Conservation (phyloP, 2,113 vertebrate species). For the Hemichromis elongatus region DNA sequence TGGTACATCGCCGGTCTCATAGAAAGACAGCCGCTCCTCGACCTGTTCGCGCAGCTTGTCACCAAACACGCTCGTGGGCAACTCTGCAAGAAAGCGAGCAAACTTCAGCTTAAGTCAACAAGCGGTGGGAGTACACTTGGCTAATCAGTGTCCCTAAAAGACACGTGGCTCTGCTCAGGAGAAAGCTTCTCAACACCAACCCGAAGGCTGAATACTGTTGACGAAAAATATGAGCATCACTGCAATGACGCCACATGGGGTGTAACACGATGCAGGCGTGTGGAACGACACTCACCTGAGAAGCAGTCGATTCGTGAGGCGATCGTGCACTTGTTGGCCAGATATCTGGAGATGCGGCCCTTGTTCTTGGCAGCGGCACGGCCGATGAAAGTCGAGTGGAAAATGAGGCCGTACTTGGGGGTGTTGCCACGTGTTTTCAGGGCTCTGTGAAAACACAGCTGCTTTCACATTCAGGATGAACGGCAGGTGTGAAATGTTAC, state of each 20-base stretch:
- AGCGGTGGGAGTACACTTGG: fast-evolving
- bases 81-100: constrained; percentile 64
- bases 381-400: constrained; percentile 97
- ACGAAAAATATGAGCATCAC: constrained; percentile 97
- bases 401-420: constrained; percentile 95
- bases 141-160: not conserved
- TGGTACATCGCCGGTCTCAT: constrained; percentile 86
- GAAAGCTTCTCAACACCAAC: constrained; percentile 83
- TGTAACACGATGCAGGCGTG: not conserved
- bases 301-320: constrained; percentile 96
- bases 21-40: constrained; percentile 90
- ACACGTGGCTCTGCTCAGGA: constrained; percentile 80
- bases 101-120: not conserved
- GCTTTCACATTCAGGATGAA: not conserved
- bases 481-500: not conserved
- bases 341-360: constrained; percentile 94
- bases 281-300: constrained; percentile 75
- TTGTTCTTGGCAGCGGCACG: constrained; percentile 95
- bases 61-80: constrained; percentile 88
- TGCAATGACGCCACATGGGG: constrained; percentile 56
- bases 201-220: constrained; percentile 84
- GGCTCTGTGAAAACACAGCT: constrained; percentile 74
- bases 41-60: constrained; percentile 92
- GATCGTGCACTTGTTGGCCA: constrained; percentile 97
- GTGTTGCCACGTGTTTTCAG: constrained; percentile 94